Percentiles rank a stretch among this genome's conserved stretches.
Evolutionary conservation across 2,113 vertebrate species (phyloP).

Genomic region (Gadus macrocephalus): DNA sequence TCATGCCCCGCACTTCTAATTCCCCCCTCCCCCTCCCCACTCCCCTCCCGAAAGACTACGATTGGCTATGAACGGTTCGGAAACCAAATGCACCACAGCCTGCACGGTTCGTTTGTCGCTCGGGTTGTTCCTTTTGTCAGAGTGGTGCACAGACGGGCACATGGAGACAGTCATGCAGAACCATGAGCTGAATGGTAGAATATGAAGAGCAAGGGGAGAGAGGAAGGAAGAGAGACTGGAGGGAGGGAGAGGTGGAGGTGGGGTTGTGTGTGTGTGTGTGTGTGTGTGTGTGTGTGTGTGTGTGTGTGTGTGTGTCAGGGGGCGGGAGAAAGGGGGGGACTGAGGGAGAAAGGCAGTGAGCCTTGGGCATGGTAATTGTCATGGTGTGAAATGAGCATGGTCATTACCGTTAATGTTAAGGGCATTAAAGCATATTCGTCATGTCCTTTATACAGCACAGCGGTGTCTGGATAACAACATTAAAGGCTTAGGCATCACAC

Average conservation of each 20-base stretch:
- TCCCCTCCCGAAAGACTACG: too few relatives aligned
- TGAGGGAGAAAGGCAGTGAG: constrained; percentile 12
- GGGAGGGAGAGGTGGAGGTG: too few relatives aligned
- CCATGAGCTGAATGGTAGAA: constrained; percentile 9
- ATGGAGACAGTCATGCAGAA: constrained; percentile 30
- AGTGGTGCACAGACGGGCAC: constrained; percentile 18
- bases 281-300: not conserved
- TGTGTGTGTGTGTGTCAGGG: constrained; percentile 18
- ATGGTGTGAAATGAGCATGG: constrained; percentile 66
- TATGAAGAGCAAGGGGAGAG: too few relatives aligned
- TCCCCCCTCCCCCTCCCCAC: not conserved
- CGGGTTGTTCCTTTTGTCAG: constrained; percentile 25
- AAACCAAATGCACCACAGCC: too few relatives aligned
- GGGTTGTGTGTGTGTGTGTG: constrained; percentile 11
- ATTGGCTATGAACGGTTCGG: too few relatives aligned
- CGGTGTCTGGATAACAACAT: constrained; percentile 37
- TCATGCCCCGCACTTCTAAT: constrained; percentile 35
- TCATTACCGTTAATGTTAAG: constrained; percentile 65
- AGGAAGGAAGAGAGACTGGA: too few relatives aligned
- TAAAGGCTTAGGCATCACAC: constrained; percentile 34
- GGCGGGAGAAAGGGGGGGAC: constrained; percentile 13
- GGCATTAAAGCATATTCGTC: constrained; percentile 54
- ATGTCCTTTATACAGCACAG: constrained; percentile 44
- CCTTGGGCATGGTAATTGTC: constrained; percentile 55
- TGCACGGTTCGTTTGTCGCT: too few relatives aligned